Evolutionary conservation across 2,113 vertebrate genomes (phyloP), one percentile per base, ranked within the genome.

Genomic region (Crypturellus undulatus): DNA sequence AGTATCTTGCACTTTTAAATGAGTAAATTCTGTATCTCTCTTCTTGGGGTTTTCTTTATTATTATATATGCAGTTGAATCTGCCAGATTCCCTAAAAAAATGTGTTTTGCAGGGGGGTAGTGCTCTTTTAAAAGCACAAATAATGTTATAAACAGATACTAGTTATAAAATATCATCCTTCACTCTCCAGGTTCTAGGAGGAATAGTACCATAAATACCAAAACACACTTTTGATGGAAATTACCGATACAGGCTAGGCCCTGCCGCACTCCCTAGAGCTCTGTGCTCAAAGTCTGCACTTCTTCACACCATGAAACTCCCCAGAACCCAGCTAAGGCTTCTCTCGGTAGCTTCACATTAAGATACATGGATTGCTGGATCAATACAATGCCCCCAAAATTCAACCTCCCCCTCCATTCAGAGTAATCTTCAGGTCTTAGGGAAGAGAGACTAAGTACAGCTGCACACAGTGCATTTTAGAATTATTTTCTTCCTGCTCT

Each of bases 1-100:
- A 75, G 78, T 79, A 96, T 25, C 84, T 93, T 90, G 78, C 78
- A 95, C 92, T 96, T 94, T 84, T 75, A 95, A 92, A 82, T 62
- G 30, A 96, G 93, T 82, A 96, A 96, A 84, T 83, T 72, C 79
- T 81, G 71, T 25, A 85, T 84, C 89, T 89, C 13, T 42, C 72
- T 87, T 95, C 79, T 84, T 79, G 67, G 83, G 54, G 28, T 16
- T 67, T 93, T 86, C 81, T 67, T 93, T 63, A 77, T 93, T 59
- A 89, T 96, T 80, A 80, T 9, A 38, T 75, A 86, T 26, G 42
- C 63, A 90, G 84, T 62, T 65, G 75, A 75, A 73, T 75, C 82
- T 72, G 71, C 62, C 82, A 76, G 45, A 60, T 72, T 75, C 92
- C 78, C 60, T 79, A 62, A 34, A 81, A 58, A 45, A 90, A 79